Base-by-base conservation (phyloP, 2,888 invertebrate species). In the Muscina levida region DNA sequence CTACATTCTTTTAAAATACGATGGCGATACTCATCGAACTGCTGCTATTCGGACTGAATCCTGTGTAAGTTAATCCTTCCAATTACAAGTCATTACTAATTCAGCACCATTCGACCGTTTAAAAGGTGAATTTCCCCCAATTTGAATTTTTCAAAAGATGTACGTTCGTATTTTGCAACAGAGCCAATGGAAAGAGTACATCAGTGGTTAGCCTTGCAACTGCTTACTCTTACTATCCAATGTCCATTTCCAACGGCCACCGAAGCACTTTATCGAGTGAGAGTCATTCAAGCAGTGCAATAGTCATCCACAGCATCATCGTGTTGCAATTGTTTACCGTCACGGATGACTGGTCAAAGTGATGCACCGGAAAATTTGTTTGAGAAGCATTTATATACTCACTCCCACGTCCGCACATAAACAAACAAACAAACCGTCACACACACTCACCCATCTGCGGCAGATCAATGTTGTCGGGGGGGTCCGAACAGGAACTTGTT, bases 311-410 rank as follows among this genome's bases (percentile, higher is more conserved):
- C 42, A 42, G 26, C 57, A 37, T 39, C 42, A 57, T 56, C 42
- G 68, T 68, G 42, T 56, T 24, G 46, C 68, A 76, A 81, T 81
- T 71, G 81, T 75, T 81, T 81, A 65, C 74, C 73, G 67, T 81
- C 74, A 74, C 67, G 77, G 77, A 81, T 81, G 81, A 81, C 53
- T 81, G 74, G 81, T 81, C 81, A 81, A 81, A 81, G 81, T 81
- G 74, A 77, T 81, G 72, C 68, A 39, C 59, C 59, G 31, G 17
- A 66, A 24, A 48, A 62, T 11, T 46, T 68, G 53, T 68, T 68
- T 68, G 67, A 68, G 51, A 68, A 22, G 67, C 62, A 62, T 62
- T 62, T 62, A 62, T 62, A 62, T 11, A 39, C 68, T 39, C 53
- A 62, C 71, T 22, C 19, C 31, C 46, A 0, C 48, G 59, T 22